Conservation (phyloP, 1,140 invertebrate species). For the Drosophila insularis region DNA sequence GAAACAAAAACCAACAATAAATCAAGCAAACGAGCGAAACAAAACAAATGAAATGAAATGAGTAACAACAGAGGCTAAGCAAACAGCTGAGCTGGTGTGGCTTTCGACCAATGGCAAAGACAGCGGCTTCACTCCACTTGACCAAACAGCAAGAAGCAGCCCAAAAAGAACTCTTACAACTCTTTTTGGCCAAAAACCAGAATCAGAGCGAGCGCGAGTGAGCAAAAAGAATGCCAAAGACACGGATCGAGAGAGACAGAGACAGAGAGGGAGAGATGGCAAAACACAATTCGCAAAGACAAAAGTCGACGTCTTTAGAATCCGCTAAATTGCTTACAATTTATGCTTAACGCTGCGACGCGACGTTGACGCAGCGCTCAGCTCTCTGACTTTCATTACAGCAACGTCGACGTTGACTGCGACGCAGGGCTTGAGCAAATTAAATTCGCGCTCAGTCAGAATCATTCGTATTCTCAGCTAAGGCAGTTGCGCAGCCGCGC, state of each 20-base stretch:
- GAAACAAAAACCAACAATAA: conserved; percentile 69
- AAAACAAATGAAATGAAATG: conserved; percentile 52
- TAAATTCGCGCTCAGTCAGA: conserved; percentile 56
- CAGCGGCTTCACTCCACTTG: conserved; percentile 41
- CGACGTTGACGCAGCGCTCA: background rate
- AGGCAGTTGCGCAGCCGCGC: conserved; percentile 41
- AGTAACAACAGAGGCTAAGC: conserved; percentile 39
- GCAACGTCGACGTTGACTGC: background rate
- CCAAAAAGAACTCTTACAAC: conserved; percentile 44
- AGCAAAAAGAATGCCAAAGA: background rate
- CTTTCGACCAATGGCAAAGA: conserved; percentile 64
- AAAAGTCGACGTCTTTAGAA: conserved; percentile 58
- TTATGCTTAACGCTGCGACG: conserved; percentile 41
- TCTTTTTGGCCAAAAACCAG: conserved; percentile 67
- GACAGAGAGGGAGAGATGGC: conserved; percentile 42
- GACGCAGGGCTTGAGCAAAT: conserved; percentile 46
- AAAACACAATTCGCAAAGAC: conserved; percentile 68
- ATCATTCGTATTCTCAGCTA: conserved; percentile 36
- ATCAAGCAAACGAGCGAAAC: conserved; percentile 69
- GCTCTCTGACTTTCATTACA: conserved; percentile 18
- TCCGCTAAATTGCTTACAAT: conserved; percentile 51
- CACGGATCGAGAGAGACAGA: conserved; percentile 15
- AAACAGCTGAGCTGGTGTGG: conserved; percentile 56
- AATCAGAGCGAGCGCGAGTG: conserved; percentile 38
- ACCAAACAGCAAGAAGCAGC: conserved; percentile 52